A percentile compares a stretch with the other conserved stretches of the same genome.
These are phyloP conservation scores for Micropterix aruncella DNA, from an alignment of 2,888 invertebrate genomes.

Conservation along the genomic window DNA sequence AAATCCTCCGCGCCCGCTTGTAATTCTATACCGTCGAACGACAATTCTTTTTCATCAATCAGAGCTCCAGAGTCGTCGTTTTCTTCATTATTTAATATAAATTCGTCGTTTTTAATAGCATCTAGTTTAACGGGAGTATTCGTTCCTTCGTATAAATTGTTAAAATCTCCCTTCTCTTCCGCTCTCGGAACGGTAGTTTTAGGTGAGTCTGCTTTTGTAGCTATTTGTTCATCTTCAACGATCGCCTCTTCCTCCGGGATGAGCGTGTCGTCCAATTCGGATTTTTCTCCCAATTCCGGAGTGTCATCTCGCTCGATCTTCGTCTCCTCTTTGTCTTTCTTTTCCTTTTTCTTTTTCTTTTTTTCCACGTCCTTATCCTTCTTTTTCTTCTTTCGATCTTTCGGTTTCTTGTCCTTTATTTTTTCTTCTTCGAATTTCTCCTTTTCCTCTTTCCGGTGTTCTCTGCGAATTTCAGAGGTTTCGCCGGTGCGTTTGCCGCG, in stretches of 20 bases:
- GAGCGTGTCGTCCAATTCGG: constrained; percentile 30
- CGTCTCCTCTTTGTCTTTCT: constrained; percentile 31
- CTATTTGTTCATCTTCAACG: constrained; percentile 8
- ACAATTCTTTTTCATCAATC: constrained; percentile 33
- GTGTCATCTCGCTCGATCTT: constrained; percentile 29
- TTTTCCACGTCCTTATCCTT: constrained; percentile 42
- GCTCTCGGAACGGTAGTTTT: constrained; percentile 16
- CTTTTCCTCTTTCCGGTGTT: constrained; percentile 19
- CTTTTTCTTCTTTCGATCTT: constrained; percentile 34
- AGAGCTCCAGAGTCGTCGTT: constrained; percentile 21
- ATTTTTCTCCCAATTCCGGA: constrained; percentile 37
- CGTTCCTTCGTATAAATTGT: constrained; percentile 40
- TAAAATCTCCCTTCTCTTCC: constrained; percentile 14
- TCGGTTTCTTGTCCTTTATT: constrained; percentile 33
- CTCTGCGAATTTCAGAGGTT: constrained; percentile 19
- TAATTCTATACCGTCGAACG: constrained; percentile 42
- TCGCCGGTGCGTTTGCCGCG: constrained; percentile 33
- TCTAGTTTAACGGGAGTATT: constrained; percentile 37
- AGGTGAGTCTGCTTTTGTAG: constrained; percentile 8
- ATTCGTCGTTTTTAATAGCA: constrained; percentile 17
- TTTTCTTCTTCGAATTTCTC: constrained; percentile 36
- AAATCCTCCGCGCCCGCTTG: constrained; percentile 41
- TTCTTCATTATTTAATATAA: constrained; percentile 16
- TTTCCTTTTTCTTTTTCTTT: constrained; percentile 26
- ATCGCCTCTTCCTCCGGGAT: constrained; percentile 19